A percentile compares a stretch with the other conserved stretches of the same genome.
phyloP scores from a whole-genome alignment of 2,797 vertebrate species.

The Danio kyathit region DNA sequence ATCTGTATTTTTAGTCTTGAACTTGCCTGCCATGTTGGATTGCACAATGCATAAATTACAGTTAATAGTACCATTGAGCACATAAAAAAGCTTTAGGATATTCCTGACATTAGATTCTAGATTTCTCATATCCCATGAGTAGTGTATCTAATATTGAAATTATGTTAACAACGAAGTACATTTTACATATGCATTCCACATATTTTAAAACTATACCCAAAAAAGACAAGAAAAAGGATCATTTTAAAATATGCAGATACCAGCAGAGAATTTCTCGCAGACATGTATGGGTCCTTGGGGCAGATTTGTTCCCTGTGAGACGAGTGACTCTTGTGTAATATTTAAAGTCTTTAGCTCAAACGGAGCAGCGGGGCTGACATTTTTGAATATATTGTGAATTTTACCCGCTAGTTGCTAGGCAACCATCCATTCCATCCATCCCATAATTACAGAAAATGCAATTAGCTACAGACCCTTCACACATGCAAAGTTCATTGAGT shows the following conservation, averaged over 20 bases:
- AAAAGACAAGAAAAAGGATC: neutral
- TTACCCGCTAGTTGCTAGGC: constrained; percentile 41
- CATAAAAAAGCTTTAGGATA: neutral
- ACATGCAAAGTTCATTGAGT: constrained; percentile 28
- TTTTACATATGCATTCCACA: neutral
- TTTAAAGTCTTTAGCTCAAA: constrained; percentile 17
- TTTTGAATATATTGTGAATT: constrained; percentile 29
- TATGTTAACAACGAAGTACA: neutral
- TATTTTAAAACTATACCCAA: neutral
- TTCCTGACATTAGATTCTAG: neutral
- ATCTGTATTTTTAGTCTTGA: neutral
- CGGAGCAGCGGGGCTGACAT: neutral
- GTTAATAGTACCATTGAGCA: neutral
- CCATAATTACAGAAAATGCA: constrained; percentile 44
- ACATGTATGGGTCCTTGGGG: constrained; percentile 23
- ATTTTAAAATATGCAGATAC: neutral
- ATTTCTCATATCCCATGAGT: neutral
- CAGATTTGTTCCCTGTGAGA: constrained; percentile 24
- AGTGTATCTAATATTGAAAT: neutral
- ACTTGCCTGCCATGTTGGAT: neutral
- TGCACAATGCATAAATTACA: neutral
- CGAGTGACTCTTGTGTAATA: constrained; percentile 7
- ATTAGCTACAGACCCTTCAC: constrained; percentile 36
- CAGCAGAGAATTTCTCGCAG: neutral
- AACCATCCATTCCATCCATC: constrained; percentile 37